A percentile compares a stretch with the other conserved stretches of the same genome.
These are phyloP conservation scores for Drosophila azteca DNA, from an alignment of 1,140 invertebrate species.

Conservation along the genomic window DNA sequence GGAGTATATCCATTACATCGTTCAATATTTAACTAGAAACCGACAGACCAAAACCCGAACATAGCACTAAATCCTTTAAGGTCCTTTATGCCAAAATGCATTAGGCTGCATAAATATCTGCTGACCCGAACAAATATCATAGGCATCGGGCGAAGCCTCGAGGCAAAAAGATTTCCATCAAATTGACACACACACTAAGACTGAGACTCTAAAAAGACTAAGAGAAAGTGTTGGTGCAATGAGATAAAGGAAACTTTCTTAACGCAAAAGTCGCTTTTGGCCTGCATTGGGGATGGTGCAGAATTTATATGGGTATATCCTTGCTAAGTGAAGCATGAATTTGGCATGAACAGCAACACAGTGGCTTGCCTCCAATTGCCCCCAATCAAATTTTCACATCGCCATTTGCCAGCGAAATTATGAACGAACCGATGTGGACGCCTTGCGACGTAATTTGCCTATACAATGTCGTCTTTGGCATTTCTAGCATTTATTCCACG, in stretches of 20 bases:
- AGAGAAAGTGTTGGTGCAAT: slow-evolving; percentile 9
- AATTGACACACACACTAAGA: slow-evolving; percentile 19
- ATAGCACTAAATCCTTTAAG: slow-evolving; percentile 26
- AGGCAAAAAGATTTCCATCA: slow-evolving; percentile 19
- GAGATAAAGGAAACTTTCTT: not conserved
- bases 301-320: too few species aligned
- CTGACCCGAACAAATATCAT: slow-evolving; percentile 44
- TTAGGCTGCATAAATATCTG: slow-evolving; percentile 52
- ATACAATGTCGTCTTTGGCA: too few species aligned
- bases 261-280: slow-evolving; percentile 1
- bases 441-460: too few species aligned
- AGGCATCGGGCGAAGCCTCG: slow-evolving; percentile 18
- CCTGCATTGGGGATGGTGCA: too few species aligned
- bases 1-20: slow-evolving; percentile 20
- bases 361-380: too few species aligned
- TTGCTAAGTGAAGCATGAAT: too few species aligned
- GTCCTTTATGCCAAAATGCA: slow-evolving; percentile 39
- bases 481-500: too few species aligned
- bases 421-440: too few species aligned
- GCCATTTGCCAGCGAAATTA: too few species aligned
- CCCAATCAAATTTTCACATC: too few species aligned
- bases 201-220: not conserved
- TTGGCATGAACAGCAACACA: too few species aligned
- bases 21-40: slow-evolving; percentile 41
- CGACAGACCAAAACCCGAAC: slow-evolving; percentile 8